Percentiles rank a stretch among this genome's conserved stretches.
Evolutionary conservation across 2,797 vertebrate genomes (phyloP).

Genomic region (Discoglossus pictus): DNA sequence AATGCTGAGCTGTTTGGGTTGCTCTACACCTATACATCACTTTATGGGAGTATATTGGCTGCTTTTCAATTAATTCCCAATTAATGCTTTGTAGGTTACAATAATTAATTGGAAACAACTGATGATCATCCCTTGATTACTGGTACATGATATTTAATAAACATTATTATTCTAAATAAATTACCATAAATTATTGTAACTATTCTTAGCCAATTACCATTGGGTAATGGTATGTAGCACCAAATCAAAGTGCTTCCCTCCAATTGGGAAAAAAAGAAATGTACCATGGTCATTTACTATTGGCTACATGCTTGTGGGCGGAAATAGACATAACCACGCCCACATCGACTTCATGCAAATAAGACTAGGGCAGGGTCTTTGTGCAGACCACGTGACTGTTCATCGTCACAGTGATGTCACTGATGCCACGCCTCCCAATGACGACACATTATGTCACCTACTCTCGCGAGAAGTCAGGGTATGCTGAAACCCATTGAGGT

Average conservation of each 20-base stretch:
- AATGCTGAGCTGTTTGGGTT: too few species aligned
- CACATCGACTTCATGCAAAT: conserved; percentile 62
- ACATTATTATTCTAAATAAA: too few species aligned
- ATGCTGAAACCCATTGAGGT: background rate
- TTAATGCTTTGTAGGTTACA: too few species aligned
- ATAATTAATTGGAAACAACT: too few species aligned
- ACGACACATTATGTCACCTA: conserved; percentile 40
- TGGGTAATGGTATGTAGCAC: background rate
- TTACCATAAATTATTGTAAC: too few species aligned
- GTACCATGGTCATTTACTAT: conserved; percentile 52
- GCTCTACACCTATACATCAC: too few species aligned
- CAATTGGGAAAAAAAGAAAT: conserved; percentile 51
- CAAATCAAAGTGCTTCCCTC: background rate
- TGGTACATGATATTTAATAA: too few species aligned
- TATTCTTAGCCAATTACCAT: background rate
- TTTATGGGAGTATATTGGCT: too few species aligned
- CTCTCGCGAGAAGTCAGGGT: conserved; percentile 57
- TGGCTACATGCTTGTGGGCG: conserved; percentile 71
- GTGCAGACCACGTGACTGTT: conserved; percentile 62
- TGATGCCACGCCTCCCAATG: conserved; percentile 44
- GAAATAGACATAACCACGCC: conserved; percentile 68
- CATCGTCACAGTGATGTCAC: conserved; percentile 41
- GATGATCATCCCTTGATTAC: too few species aligned
- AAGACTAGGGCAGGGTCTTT: conserved; percentile 31
- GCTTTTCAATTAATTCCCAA: too few species aligned